Evolutionary conservation across 1,140 invertebrate species (phyloP).

Genomic region (Probaryconus sp.): DNA sequence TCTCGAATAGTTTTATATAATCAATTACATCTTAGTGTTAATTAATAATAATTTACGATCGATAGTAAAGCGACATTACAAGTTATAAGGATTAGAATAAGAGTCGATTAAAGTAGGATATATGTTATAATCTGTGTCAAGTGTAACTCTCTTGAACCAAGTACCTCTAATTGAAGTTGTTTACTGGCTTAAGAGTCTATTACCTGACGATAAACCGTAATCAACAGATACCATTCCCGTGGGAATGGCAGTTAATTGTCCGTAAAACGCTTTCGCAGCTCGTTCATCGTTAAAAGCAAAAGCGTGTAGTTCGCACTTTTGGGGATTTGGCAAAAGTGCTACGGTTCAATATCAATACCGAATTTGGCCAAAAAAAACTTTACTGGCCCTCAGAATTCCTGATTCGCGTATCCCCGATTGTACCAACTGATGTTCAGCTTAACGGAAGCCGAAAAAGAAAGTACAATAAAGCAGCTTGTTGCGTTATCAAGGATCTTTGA

Average conservation of each 20-base stretch:
- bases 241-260: constrained; percentile 67
- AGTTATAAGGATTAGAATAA: constrained; percentile 44
- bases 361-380: constrained; percentile 55
- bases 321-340: constrained; percentile 42
- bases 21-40: constrained; percentile 4
- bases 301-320: constrained; percentile 60
- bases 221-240: constrained; percentile 64
- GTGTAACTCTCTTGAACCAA: constrained; percentile 53
- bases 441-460: constrained; percentile 38
- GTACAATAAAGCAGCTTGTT: constrained; percentile 39
- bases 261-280: constrained; percentile 58
- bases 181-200: constrained; percentile 64
- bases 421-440: neutral
- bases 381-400: constrained; percentile 26
- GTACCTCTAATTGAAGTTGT: constrained; percentile 63
- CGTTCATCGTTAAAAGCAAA: constrained; percentile 68
- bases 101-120: constrained; percentile 47
- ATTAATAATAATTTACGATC: constrained; percentile 37
- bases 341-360: constrained; percentile 60
- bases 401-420: constrained; percentile 4
- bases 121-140: constrained; percentile 52
- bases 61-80: constrained; percentile 15
- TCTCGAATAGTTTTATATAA: constrained; percentile 22
- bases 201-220: constrained; percentile 62
- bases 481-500: neutral